Percentiles rank a stretch among this genome's conserved stretches.
Evolutionary conservation across 2,888 invertebrate species (phyloP).

Genomic region (Agriopis leucophaearia): DNA sequence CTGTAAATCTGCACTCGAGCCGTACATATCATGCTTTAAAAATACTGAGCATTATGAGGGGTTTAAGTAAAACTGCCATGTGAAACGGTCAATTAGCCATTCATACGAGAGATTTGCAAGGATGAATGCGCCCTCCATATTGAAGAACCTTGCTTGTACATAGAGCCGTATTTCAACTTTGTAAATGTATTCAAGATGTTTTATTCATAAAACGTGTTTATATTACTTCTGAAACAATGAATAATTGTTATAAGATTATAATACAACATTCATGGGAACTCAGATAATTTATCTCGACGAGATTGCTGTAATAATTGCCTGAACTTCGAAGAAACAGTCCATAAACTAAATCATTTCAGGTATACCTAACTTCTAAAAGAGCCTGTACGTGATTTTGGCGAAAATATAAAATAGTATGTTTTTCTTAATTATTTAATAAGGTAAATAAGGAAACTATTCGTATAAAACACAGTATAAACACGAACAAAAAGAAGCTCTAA

Average conservation of each 20-base stretch:
- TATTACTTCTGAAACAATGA: conserved; percentile 35
- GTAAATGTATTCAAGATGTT: conserved; percentile 37
- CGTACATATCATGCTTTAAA: conserved; percentile 71
- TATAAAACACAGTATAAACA: neutral
- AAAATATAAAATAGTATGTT: neutral
- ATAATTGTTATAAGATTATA: conserved; percentile 32
- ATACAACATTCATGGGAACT: conserved; percentile 20
- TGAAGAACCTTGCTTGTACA: conserved; percentile 28
- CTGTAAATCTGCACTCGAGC: conserved; percentile 66
- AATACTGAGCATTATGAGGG: conserved; percentile 65
- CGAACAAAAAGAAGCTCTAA: neutral
- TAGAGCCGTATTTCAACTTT: conserved; percentile 23
- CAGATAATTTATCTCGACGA: conserved; percentile 31
- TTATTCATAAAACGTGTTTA: conserved; percentile 36
- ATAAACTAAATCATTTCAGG: conserved; percentile 28
- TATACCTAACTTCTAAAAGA: conserved; percentile 9
- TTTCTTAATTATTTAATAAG: neutral
- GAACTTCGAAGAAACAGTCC: conserved; percentile 25
- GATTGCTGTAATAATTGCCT: conserved; percentile 32
- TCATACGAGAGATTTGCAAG: conserved; percentile 27
- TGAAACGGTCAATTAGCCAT: conserved; percentile 34
- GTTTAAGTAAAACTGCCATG: conserved; percentile 54
- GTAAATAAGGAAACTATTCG: neutral
- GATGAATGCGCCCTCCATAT: conserved; percentile 22
- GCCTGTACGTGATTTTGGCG: conserved; percentile 1